These are phyloP conservation scores for Nannoperca australis DNA, from an alignment of 2,797 vertebrate species.

Conservation along the genomic window DNA sequence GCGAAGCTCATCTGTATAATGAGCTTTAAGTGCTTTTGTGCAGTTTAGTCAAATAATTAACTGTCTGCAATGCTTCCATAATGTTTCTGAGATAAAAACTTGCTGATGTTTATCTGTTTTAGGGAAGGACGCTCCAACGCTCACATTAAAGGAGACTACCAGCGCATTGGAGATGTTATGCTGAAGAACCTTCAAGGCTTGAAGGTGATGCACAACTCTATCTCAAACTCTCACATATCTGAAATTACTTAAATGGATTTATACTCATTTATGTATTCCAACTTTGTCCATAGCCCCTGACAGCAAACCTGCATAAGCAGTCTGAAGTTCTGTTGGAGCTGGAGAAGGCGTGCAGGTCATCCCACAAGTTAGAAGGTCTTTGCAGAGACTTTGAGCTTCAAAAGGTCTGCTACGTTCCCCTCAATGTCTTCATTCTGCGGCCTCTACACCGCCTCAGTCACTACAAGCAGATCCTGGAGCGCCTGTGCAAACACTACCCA, in stretches of 20 bases:
- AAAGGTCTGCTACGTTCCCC: constrained; percentile 97
- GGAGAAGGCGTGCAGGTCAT: constrained; percentile 89
- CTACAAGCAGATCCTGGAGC: constrained; percentile 98
- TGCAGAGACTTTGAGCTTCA: constrained; percentile 97
- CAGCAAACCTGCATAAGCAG: constrained; percentile 91
- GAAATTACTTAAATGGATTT: not conserved
- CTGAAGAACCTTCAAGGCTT: constrained; percentile 93
- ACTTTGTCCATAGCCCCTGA: constrained; percentile 85
- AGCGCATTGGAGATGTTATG: constrained; percentile 96
- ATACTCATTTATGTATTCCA: not conserved
- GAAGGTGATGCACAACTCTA: constrained; percentile 85
- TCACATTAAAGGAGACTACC: constrained; percentile 95
- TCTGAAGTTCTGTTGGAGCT: constrained; percentile 91
- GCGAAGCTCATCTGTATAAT: constrained; percentile 20
- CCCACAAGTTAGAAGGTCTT: constrained; percentile 88
- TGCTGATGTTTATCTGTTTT: constrained; percentile 44
- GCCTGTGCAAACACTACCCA: constrained; percentile 95
- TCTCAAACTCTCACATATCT: not conserved
- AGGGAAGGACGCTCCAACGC: constrained; percentile 97
- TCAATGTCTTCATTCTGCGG: constrained; percentile 95
- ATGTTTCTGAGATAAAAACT: not conserved
- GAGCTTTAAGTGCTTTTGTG: constrained; percentile 12
- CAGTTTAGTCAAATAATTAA: constrained; percentile 3
- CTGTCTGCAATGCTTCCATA: not conserved
- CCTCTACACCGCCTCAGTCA: constrained; percentile 96